Percentiles rank a stretch among this genome's conserved stretches.
These are phyloP conservation scores for Hypotaenidia philippensis DNA, from an alignment of 2,797 vertebrate genomes.

Conservation along the genomic window DNA sequence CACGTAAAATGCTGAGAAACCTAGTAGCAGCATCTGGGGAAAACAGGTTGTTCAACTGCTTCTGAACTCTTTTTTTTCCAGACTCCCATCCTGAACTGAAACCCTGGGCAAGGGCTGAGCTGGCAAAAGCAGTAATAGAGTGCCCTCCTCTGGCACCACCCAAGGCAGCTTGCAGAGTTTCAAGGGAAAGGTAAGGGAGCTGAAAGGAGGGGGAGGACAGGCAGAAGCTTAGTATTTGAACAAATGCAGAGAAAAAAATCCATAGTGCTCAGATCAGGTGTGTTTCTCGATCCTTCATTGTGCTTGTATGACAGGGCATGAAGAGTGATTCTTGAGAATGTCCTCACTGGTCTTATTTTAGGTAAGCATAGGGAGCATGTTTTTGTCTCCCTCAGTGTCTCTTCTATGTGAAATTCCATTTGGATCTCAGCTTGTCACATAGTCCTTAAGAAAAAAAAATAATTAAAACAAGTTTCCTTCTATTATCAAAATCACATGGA, in stretches of 20 bases:
- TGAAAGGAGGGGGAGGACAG: background rate
- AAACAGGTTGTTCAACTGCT: background rate
- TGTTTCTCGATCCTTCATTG: background rate
- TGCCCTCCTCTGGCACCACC: slow-evolving; percentile 13
- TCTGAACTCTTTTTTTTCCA: background rate
- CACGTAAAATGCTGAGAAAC: background rate
- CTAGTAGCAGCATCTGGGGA: background rate
- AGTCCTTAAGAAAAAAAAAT: background rate
- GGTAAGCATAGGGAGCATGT: background rate
- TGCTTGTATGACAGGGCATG: background rate
- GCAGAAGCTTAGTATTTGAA: background rate
- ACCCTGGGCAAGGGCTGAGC: too few relatives aligned
- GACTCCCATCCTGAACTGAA: background rate
- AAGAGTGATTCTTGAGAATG: background rate
- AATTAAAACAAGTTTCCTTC: background rate
- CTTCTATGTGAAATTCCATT: background rate
- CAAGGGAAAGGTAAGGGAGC: background rate
- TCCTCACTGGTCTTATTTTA: background rate
- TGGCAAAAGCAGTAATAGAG: background rate
- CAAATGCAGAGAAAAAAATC: background rate
- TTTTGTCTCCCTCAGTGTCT: background rate
- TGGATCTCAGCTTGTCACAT: background rate
- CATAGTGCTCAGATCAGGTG: background rate
- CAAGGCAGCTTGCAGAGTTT: rapidly evolving
- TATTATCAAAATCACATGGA: background rate